Base-by-base conservation (phyloP, 1,140 invertebrate genomes). In the Brachionus angularis region DNA sequence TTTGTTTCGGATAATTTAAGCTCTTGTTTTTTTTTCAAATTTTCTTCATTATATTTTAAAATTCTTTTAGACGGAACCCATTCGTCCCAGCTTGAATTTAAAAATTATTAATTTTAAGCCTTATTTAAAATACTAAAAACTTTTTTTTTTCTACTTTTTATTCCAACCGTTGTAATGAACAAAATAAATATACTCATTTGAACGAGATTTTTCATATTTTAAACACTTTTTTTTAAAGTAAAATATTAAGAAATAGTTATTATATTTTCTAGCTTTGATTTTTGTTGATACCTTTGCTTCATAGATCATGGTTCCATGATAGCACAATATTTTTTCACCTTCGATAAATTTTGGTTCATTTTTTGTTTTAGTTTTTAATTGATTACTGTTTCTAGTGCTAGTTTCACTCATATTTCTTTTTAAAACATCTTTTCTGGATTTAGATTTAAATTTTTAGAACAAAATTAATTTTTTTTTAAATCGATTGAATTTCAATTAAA, bases 131-230 rank as follows among this genome's bases (percentile, higher is more conserved):
- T 3, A 16, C 29, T 16, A 4, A 47, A n/a, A n/a, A n/a, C n/a
- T n/a, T n/a, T 33, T 21, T 55, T 16, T 36, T 3, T 23, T 85
- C 83, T 85, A 94, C 91, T 91, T 96, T 86, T 96, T 96, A 81
- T 93, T 96, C 93, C 93, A 96, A 5, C 93, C 93, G 76, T 91
- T 91, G 82, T 97, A 96, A 82, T 97, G 94, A 74, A 96, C 93
- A 25, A 92, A 87, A 83, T 96, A 96, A 89, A 88, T 3, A 91
- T 85, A 79, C 88, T 87, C 80, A 91, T 91, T 73, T 89, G 90
- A 5, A 88, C 83, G 71, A 88, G 88, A 73, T 86, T 85, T 81
- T 93, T 92, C 7, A 96, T 82, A 81, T 91, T 93, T 86, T 80
- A 74, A 42, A 76, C 77, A 71, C 61, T 31, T 29, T 23, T 44